Base-by-base conservation (phyloP, 2,113 vertebrate genomes). In the Notothenia coriiceps region DNA sequence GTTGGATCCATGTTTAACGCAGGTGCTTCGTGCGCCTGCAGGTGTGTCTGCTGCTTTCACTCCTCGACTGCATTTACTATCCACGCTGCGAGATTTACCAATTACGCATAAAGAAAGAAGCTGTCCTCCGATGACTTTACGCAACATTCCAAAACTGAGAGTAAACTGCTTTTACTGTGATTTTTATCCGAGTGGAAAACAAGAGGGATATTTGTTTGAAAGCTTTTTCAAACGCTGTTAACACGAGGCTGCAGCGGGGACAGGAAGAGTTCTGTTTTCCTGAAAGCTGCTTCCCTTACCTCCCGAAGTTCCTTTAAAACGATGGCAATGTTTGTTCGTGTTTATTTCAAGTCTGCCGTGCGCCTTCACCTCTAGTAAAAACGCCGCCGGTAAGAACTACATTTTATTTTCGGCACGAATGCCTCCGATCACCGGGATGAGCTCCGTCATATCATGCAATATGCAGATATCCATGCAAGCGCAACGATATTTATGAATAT, bases 1-100 rank as follows among this genome's bases (percentile, higher is more conserved):
- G 29, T 60, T 15, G 44, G 65, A 77, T 78, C 57, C 35, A 15
- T 22, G 62, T 11, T 33, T 47, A 50, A 29, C 51, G 70, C 80
- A 88, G 84, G 77, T 84, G 85, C 84, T 25, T 56, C 22, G 6
- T 55, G 25, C n/a, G 61, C 68, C 64, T 64, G 77, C 77, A 88
- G 83, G 88, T 88, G 79, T 59, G 73, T 62, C 52, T 35, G 55
- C 69, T 44, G 64, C 20, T 50, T 75, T 17, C 2, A 18, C 76
- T 76, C 72, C 22, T 43, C 61, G n/a, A 46, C 60, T 52, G 63
- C 49, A 10, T 82, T 64, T 22, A 68, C 68, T 64, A 3, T 44
- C 40, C 54, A 77, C 44, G 57, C 57, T 47, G 51, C 55, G 17
- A 57, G 73, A 79, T 20, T 40, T 7, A 17, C 22, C 70, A 69